A percentile compares a stretch with the other conserved stretches of the same genome.
phyloP scores from a whole-genome alignment of 1,140 invertebrate genomes.

The Drosophila sturtevanti region DNA sequence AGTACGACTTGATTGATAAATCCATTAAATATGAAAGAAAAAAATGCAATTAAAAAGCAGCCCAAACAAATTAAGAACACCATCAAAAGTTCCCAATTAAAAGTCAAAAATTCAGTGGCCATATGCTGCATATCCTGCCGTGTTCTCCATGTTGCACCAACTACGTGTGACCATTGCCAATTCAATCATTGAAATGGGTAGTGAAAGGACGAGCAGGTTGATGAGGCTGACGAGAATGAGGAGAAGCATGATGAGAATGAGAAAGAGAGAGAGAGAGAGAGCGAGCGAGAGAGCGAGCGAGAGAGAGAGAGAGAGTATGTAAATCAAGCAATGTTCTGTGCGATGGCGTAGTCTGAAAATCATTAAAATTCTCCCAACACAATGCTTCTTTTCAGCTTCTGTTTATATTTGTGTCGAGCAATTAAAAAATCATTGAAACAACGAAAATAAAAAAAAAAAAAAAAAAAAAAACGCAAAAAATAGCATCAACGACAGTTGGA shows the following conservation, averaged over 20 bases:
- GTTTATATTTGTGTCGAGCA: slow-evolving; percentile 57
- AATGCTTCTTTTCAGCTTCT: slow-evolving; percentile 36
- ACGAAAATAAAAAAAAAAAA: background rate
- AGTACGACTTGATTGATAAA: slow-evolving; percentile 42
- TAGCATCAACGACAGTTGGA: slow-evolving; percentile 13
- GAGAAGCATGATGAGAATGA: slow-evolving; percentile 40
- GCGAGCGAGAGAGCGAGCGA: too few species aligned
- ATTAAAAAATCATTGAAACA: slow-evolving; percentile 60
- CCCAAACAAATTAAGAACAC: slow-evolving; percentile 50
- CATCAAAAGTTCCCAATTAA: slow-evolving; percentile 53
- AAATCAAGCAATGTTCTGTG: slow-evolving; percentile 51
- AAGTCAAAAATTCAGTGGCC: slow-evolving; percentile 47
- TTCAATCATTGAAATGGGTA: slow-evolving; percentile 49
- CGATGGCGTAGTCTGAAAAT: slow-evolving; percentile 51
- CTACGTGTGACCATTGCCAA: slow-evolving; percentile 52
- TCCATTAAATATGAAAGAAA: slow-evolving; percentile 46
- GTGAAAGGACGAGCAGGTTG: slow-evolving; percentile 39
- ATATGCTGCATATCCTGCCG: slow-evolving; percentile 17
- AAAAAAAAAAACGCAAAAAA: background rate
- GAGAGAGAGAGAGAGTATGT: slow-evolving; percentile 19
- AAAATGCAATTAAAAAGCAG: slow-evolving; percentile 1
- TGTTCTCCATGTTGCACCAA: slow-evolving; percentile 34
- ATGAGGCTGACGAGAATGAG: slow-evolving; percentile 20
- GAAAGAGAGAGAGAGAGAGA: too few species aligned
- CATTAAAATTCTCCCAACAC: slow-evolving; percentile 48